These are phyloP conservation scores for Sinohyriopsis cumingii DNA, from an alignment of 2,888 invertebrate species.

Conservation along the genomic window DNA sequence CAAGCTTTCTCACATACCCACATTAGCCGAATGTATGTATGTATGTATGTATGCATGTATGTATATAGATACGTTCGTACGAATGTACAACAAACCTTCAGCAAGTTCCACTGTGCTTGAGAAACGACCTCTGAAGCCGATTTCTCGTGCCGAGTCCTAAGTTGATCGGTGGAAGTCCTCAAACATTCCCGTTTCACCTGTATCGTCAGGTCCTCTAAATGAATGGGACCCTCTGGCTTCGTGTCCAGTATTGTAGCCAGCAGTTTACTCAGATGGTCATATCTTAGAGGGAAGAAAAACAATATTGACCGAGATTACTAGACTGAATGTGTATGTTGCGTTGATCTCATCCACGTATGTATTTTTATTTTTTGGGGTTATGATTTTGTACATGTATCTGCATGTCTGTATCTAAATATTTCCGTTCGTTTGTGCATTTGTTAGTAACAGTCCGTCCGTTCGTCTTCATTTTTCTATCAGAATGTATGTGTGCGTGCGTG, in stretches of 20 bases:
- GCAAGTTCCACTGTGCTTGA: constrained; percentile 32
- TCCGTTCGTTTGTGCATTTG: too few relatives aligned
- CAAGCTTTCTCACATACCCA: too few relatives aligned
- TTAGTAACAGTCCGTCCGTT: too few relatives aligned
- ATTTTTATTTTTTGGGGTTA: too few relatives aligned
- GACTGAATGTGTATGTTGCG: not conserved
- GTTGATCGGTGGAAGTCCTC: constrained; percentile 6
- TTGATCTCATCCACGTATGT: not conserved
- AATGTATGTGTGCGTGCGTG: too few relatives aligned
- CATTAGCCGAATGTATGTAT: too few relatives aligned
- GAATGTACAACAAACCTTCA: constrained; percentile 23
- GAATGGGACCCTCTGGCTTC: constrained; percentile 16
- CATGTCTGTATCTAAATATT: too few relatives aligned
- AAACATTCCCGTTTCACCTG: constrained; percentile 36
- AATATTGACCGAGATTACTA: not conserved
- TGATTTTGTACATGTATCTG: too few relatives aligned
- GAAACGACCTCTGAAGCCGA: constrained; percentile 30
- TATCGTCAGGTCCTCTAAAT: constrained; percentile 41
- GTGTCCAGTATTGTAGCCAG: constrained; percentile 35
- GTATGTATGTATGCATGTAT: too few relatives aligned
- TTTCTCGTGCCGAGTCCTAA: constrained; percentile 2
- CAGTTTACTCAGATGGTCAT: constrained; percentile 46
- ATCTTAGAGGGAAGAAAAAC: constrained; percentile 22
- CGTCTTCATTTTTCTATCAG: too few relatives aligned
- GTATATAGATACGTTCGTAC: too few relatives aligned